These are phyloP conservation scores for Vollenhovia emeryi DNA, from an alignment of 1,140 invertebrate genomes.

Conservation along the genomic window DNA sequence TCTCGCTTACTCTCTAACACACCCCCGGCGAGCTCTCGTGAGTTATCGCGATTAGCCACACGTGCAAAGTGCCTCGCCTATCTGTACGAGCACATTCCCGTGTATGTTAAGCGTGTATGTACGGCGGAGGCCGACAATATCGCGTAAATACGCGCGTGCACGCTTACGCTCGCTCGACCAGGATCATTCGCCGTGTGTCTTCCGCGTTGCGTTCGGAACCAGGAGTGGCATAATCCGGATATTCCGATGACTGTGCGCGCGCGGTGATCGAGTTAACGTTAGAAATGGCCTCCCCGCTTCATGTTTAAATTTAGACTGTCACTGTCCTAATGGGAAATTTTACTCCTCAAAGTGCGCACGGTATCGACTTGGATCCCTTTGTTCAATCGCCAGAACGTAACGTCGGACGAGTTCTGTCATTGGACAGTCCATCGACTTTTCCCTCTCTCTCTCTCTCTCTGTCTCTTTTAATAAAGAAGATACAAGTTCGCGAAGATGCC, in stretches of 20 bases:
- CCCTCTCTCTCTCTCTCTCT: no score
- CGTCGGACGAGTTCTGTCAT: background rate
- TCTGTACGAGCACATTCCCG: slow-evolving; percentile 11
- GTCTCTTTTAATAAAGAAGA: background rate
- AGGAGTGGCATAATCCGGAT: slow-evolving; percentile 21
- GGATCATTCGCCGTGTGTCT: slow-evolving; percentile 11
- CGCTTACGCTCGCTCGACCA: background rate
- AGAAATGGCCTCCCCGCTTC: background rate
- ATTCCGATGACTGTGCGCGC: slow-evolving; percentile 1
- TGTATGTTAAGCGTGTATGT: slow-evolving; percentile 1
- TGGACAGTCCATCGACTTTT: background rate
- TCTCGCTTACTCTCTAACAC: slow-evolving; percentile 9
- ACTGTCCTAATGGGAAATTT: background rate
- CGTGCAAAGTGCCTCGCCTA: slow-evolving; percentile 68
- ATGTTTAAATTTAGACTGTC: slow-evolving; percentile 10
- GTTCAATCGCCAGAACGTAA: background rate
- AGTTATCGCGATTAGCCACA: slow-evolving; percentile 74
- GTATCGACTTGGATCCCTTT: background rate
- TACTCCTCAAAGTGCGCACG: background rate
- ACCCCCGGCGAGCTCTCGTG: slow-evolving; percentile 53
- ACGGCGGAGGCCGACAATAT: background rate
- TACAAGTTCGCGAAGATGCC: background rate
- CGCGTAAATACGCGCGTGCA: slow-evolving; percentile 12
- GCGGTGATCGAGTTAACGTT: background rate
- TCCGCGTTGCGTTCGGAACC: slow-evolving; percentile 25